These are phyloP conservation scores for Naso thynnoides DNA, from an alignment of 2,797 vertebrate genomes.

Conservation along the genomic window DNA sequence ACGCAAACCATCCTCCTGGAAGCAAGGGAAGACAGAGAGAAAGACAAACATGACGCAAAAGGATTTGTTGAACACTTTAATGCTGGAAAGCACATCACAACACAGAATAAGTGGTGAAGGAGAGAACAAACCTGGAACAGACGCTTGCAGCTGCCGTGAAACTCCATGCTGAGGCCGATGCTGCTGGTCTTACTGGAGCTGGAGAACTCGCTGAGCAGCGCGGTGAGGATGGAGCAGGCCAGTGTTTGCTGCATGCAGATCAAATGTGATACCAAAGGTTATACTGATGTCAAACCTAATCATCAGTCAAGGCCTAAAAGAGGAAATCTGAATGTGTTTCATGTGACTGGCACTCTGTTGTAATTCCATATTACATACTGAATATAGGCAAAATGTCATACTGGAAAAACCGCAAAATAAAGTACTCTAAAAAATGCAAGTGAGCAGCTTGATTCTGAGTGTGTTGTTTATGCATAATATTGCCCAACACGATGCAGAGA, in stretches of 20 bases:
- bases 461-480: neutral
- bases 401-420: neutral
- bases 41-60: no score
- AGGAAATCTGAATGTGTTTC: neutral
- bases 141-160: conserved; percentile 98
- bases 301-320: neutral
- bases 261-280: conserved; percentile 20
- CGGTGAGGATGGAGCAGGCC: conserved; percentile 98
- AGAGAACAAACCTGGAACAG: conserved; percentile 91
- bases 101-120: neutral
- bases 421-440: neutral
- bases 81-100: no score
- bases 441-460: neutral
- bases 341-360: neutral
- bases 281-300: conserved; percentile 5
- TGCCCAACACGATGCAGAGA: conserved; percentile 4
- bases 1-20: conserved; percentile 91
- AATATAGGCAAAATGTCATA: neutral
- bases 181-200: conserved; percentile 99
- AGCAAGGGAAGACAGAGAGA: neutral
- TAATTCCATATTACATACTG: neutral
- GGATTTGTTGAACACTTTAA: no score
- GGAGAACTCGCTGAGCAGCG: conserved; percentile 97
- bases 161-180: conserved; percentile 99
- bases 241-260: conserved; percentile 91